Percentiles rank a stretch among this genome's conserved stretches.
These are phyloP conservation scores for Callospermophilus lateralis DNA, from an alignment of 2,113 vertebrate genomes.

Conservation along the genomic window DNA sequence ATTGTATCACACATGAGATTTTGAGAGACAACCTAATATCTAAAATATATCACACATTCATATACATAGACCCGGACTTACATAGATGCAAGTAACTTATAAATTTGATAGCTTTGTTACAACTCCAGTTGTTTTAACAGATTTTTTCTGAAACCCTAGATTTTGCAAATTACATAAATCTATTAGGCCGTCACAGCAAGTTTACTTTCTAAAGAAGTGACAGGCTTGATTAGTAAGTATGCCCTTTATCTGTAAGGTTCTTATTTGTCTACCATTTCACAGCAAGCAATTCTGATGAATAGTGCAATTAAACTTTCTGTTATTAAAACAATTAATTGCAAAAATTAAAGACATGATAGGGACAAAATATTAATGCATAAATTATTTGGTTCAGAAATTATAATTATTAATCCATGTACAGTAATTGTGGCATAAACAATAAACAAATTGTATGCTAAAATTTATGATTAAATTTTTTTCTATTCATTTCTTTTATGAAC, in stretches of 20 bases:
- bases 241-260: constrained; percentile 85
- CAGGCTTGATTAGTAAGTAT: constrained; percentile 81
- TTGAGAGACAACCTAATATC: no score
- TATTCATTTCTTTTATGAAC: constrained; percentile 73
- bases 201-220: constrained; percentile 75
- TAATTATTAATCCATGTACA: constrained; percentile 87
- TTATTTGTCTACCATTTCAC: constrained; percentile 85
- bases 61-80: neutral
- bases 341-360: constrained; percentile 88
- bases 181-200: neutral
- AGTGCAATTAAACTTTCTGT: constrained; percentile 88
- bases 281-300: constrained; percentile 87
- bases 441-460: constrained; percentile 80
- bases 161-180: constrained; percentile 57
- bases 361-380: constrained; percentile 88
- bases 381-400: constrained; percentile 88
- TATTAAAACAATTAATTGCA: constrained; percentile 90
- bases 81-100: neutral
- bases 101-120: constrained; percentile 12
- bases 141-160: neutral
- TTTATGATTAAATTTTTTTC: constrained; percentile 74
- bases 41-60: neutral
- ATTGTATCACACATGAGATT: no score
- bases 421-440: constrained; percentile 86
- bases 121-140: neutral